phyloP scores from a whole-genome alignment of 2,888 invertebrate genomes.

The Ichneumon xanthorius region DNA sequence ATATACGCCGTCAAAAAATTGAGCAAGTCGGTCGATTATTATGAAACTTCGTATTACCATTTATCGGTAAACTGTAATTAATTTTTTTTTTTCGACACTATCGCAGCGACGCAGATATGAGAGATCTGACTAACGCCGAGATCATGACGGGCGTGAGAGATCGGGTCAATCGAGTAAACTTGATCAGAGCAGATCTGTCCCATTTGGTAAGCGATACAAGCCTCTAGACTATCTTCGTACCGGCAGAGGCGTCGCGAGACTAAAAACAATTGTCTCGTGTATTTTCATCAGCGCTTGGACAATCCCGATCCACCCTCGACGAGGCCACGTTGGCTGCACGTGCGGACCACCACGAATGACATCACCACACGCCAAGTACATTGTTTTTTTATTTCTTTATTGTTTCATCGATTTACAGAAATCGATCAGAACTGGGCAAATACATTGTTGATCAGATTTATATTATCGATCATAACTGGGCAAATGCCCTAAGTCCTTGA shows the following conservation, averaged over 20 bases:
- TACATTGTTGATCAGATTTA: too few species aligned
- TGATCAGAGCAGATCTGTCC: conserved; percentile 87
- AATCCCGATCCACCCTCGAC: conserved; percentile 85
- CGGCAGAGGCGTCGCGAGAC: conserved; percentile 24
- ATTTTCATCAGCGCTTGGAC: conserved; percentile 84
- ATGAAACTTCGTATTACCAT: not conserved
- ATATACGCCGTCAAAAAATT: conserved; percentile 86
- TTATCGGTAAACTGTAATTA: not conserved
- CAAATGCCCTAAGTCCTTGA: too few species aligned
- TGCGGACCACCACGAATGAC: conserved; percentile 77
- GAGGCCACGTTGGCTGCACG: conserved; percentile 86
- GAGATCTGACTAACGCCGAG: conserved; percentile 85
- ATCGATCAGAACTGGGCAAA: not conserved
- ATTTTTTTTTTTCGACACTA: not conserved
- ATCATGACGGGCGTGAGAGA: conserved; percentile 85
- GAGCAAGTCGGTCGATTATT: conserved; percentile 82
- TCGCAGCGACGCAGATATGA: conserved; percentile 55
- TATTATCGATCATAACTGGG: not conserved
- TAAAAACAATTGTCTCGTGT: conserved; percentile 10
- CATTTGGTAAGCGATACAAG: conserved; percentile 86
- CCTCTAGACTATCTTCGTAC: conserved; percentile 50
- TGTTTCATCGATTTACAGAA: too few species aligned
- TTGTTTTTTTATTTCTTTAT: not conserved
- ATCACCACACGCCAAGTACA: conserved; percentile 71
- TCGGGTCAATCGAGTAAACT: conserved; percentile 87